These are phyloP conservation scores for Himantopus leucocephalus DNA, from an alignment of 2,113 vertebrate species.

Conservation along the genomic window DNA sequence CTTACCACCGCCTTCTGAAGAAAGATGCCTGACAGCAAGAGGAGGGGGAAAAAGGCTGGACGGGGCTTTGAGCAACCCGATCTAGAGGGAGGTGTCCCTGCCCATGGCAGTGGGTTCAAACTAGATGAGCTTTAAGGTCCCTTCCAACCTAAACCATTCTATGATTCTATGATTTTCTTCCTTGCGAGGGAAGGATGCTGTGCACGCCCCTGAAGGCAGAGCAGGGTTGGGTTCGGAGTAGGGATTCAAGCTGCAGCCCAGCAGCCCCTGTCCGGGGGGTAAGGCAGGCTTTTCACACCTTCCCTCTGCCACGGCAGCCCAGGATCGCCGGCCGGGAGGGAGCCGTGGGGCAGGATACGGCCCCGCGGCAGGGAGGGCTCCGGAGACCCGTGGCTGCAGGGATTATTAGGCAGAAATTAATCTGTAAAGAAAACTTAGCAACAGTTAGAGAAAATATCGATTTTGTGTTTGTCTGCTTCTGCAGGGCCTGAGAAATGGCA, in stretches of 20 bases:
- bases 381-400: not conserved
- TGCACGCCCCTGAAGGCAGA: not conserved
- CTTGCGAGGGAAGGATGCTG: not conserved
- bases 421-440: conserved; percentile 11
- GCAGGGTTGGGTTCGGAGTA: not conserved
- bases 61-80: no score
- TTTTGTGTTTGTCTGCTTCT: conserved; percentile 15
- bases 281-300: not conserved
- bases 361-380: not conserved
- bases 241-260: not conserved
- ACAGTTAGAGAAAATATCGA: conserved; percentile 1
- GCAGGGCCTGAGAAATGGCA: not conserved
- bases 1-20: not conserved
- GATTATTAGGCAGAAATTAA: not conserved
- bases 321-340: accelerated
- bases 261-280: not conserved
- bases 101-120: no score
- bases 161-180: no score
- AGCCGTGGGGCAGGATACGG: accelerated
- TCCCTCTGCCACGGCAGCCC: not conserved
- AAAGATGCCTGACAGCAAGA: not conserved
- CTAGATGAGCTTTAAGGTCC: no score
- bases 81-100: no score
- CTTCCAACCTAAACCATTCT: no score
- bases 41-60: not conserved